Conservation (phyloP, 2,888 invertebrate genomes). For the Steinernema scapterisci region DNA sequence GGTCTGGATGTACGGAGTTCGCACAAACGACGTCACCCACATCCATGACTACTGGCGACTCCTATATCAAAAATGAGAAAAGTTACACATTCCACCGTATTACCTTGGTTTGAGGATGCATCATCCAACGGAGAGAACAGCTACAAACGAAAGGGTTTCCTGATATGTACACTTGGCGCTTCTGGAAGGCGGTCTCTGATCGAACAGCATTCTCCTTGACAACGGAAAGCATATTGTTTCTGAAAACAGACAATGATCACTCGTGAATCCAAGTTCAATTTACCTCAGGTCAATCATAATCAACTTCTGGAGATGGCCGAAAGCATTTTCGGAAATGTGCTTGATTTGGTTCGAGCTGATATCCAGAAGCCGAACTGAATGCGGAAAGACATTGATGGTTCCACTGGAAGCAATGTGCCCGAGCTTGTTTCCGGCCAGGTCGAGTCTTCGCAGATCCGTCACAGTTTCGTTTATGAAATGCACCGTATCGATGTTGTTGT, state of each 20-base stretch:
- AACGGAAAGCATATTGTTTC: conserved; percentile 37
- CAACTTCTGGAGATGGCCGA: conserved; percentile 30
- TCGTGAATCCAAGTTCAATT: background rate
- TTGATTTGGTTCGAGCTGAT: conserved; percentile 36
- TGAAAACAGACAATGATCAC: conserved; percentile 6
- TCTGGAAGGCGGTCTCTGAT: conserved; percentile 3
- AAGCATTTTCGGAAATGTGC: conserved; percentile 35
- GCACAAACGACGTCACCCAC: conserved; percentile 20
- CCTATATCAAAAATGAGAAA: conserved; percentile 21
- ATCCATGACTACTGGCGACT: conserved; percentile 36
- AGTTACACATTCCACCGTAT: background rate
- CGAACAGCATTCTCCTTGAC: conserved; percentile 32
- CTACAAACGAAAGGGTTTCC: conserved; percentile 38
- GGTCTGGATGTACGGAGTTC: conserved; percentile 12
- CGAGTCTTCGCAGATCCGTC: conserved; percentile 31
- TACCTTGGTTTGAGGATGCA: conserved; percentile 30
- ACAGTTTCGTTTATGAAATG: conserved; percentile 36
- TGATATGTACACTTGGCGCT: conserved; percentile 31
- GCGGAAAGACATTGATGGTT: conserved; percentile 37
- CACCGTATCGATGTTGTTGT: conserved; percentile 36
- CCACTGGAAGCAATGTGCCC: conserved; percentile 35
- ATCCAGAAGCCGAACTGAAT: conserved; percentile 30
- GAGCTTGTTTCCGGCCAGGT: conserved; percentile 35
- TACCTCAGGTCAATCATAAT: conserved; percentile 39
- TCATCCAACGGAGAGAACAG: conserved; percentile 37